Evolutionary conservation across 2,113 vertebrate genomes (phyloP).

Genomic region (Lasiurus cinereus): DNA sequence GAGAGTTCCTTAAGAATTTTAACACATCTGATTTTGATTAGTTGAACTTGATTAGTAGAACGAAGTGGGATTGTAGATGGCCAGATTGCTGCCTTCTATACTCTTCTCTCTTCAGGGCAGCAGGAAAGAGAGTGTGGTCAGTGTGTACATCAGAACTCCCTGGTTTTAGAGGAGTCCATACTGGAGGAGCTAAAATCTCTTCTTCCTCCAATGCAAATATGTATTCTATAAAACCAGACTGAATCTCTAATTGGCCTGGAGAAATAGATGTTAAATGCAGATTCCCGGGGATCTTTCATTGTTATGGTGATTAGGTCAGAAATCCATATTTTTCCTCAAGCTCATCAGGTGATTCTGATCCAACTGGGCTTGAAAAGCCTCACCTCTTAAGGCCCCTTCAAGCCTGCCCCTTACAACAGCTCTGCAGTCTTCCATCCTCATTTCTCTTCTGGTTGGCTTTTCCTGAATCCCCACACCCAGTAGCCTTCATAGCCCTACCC

Average conservation of each 20-base stretch:
- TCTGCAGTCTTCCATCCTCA: not conserved
- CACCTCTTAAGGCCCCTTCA: slow-evolving; percentile 9
- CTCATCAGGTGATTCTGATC: slow-evolving; percentile 62
- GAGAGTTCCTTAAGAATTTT: not conserved
- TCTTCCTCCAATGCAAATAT: slow-evolving; percentile 43
- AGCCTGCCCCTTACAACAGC: slow-evolving; percentile 23
- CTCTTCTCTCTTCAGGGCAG: not conserved
- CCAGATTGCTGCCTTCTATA: not conserved
- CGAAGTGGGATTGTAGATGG: not conserved
- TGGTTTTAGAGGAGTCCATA: slow-evolving; percentile 49
- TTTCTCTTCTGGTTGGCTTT: slow-evolving; percentile 38
- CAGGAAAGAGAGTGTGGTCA: not conserved
- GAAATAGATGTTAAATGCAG: slow-evolving; percentile 3
- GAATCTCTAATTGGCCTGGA: not conserved
- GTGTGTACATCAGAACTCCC: not conserved
- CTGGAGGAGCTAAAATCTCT: slow-evolving; percentile 31
- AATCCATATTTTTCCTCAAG: slow-evolving; percentile 53
- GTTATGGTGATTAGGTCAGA: not conserved
- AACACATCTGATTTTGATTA: slow-evolving; percentile 55
- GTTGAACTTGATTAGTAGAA: not conserved
- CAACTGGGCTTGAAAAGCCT: slow-evolving; percentile 49
- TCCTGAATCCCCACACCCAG: slow-evolving; percentile 56
- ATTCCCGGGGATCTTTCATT: not conserved
- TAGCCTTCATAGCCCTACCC: slow-evolving; percentile 3
- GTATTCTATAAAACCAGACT: slow-evolving; percentile 25